Percentiles rank a stretch among this genome's conserved stretches.
Evolutionary conservation across 2,888 invertebrate species (phyloP).

Genomic region (Bimastos eiseni): DNA sequence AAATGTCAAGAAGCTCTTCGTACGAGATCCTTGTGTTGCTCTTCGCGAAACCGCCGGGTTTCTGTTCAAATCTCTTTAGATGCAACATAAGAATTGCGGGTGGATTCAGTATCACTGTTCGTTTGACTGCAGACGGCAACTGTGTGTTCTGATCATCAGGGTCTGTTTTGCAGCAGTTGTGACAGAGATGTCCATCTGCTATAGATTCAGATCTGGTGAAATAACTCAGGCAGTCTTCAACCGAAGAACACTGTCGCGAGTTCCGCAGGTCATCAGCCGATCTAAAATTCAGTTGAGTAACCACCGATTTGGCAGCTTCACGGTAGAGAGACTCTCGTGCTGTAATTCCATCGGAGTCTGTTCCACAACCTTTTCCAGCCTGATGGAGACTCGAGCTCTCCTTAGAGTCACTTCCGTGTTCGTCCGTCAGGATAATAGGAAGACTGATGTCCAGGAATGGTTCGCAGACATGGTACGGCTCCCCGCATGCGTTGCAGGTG

Average conservation of each 20-base stretch:
- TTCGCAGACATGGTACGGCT: neutral
- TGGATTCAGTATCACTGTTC: constrained; percentile 78
- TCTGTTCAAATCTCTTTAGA: constrained; percentile 85
- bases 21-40: constrained; percentile 84
- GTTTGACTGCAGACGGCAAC: constrained; percentile 63
- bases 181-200: neutral
- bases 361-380: neutral
- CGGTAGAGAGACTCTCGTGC: neutral
- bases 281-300: neutral
- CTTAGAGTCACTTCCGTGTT: neutral
- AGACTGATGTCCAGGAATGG: constrained; percentile 1
- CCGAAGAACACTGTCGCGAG: neutral
- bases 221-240: neutral
- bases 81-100: constrained; percentile 93
- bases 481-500: neutral
- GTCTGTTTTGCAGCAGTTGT: neutral
- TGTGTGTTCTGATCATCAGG: neutral
- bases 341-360: neutral
- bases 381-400: neutral
- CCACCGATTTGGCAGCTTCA: neutral
- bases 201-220: neutral
- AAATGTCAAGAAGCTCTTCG: constrained; percentile 80
- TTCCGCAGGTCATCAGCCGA: neutral
- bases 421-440: neutral
- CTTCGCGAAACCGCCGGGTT: constrained; percentile 65